Percentiles rank a stretch among this genome's conserved stretches.
These are phyloP conservation scores for Otolemur garnettii DNA, from an alignment of 2,113 vertebrate genomes.

Conservation along the genomic window DNA sequence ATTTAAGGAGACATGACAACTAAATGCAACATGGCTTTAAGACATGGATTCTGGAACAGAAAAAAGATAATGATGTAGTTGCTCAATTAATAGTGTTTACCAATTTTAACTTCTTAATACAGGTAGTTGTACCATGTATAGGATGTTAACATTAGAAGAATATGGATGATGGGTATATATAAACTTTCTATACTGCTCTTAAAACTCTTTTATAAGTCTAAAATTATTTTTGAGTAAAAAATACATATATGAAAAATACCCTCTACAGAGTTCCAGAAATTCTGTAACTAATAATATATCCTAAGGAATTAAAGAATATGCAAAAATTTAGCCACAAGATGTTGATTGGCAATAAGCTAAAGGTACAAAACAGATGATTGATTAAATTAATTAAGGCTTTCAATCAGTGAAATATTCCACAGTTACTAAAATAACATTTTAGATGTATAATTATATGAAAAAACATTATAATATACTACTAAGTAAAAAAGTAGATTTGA, in stretches of 20 bases:
- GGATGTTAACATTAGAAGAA: neutral
- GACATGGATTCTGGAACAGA: neutral
- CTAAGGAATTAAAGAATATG: neutral
- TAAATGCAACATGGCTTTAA: neutral
- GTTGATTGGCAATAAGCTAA: neutral
- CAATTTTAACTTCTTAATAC: neutral
- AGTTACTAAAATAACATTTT: slow-evolving; percentile 17
- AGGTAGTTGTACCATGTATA: neutral
- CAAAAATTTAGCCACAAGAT: neutral
- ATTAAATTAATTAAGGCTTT: neutral
- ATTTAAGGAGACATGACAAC: neutral
- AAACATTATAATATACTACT: neutral
- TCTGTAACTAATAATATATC: neutral
- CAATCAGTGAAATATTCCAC: neutral
- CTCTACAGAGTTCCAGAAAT: neutral
- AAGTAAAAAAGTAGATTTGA: neutral
- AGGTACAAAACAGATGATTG: neutral
- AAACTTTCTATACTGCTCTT: neutral
- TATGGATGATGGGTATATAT: neutral
- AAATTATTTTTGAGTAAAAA: neutral
- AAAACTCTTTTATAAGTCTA: neutral
- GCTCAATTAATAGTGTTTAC: neutral
- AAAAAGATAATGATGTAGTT: neutral
- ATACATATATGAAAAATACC: neutral
- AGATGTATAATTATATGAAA: slow-evolving; percentile 1